Base-by-base conservation (phyloP, 2,888 invertebrate species). In the Carterocephalus palaemon region DNA sequence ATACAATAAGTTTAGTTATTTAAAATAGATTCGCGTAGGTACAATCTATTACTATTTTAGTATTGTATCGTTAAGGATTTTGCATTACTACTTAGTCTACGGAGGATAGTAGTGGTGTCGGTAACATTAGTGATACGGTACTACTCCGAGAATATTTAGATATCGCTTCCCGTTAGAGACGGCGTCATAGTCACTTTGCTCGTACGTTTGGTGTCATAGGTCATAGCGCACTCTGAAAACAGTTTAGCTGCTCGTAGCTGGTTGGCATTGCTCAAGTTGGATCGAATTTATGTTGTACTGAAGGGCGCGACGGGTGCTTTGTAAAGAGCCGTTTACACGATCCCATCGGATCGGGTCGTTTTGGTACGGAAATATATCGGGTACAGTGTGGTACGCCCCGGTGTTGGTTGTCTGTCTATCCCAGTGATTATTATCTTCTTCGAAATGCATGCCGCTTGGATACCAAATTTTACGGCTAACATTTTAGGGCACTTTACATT, bases 1-100 rank as follows among this genome's bases (percentile, higher is more conserved):
- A 68, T 60, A 70, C 63, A 71, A 74, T 75, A 69, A 75, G n/a
- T n/a, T 78, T 76, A 75, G 74, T 69, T 70, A 64, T 69, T 57
- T 68, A 59, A 56, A 58, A 61, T 71, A 71, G 60, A 59, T 62
- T 62, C 61, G 65, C 68, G 66, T n/a, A n/a, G n/a, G n/a, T 70
- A 64, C 60, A 60, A 64, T 62, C 56, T 59, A 64, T 60, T 57
- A 62, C 62, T 76, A 71, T 70, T 72, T 73, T 75, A 76, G 62
- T 70, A 69, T 64, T 64, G 57, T 71, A 69, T 59, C 48, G 32
- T 46, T 72, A 72, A 70, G 67, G 52, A 48, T 70, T 70, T 69
- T 70, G 62, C 70, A 69, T 64, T 56, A n/a, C n/a, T n/a, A n/a
- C n/a, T n/a, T n/a, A 62, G 62, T 38, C 48, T 31, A 34, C 32